A percentile compares a stretch with the other conserved stretches of the same genome.
Conservation (phyloP, 1,140 invertebrate genomes). For the Polyergus mexicanus region DNA sequence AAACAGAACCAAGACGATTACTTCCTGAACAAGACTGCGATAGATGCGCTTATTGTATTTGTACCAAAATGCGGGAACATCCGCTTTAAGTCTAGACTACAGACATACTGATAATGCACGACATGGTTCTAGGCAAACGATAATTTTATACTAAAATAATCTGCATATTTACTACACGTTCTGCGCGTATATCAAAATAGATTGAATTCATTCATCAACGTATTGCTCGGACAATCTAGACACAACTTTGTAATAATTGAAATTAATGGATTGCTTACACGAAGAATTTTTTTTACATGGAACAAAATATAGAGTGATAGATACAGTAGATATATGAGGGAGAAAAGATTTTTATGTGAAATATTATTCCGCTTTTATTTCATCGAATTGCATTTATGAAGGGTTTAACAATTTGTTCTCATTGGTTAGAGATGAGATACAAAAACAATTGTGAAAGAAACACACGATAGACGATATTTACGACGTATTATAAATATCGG, state of each 20-base stretch:
- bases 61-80: slow-evolving; percentile 24
- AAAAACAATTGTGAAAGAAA: background rate
- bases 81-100: slow-evolving; percentile 47
- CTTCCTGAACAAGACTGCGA: background rate
- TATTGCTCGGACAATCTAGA: no score
- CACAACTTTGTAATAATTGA: no score
- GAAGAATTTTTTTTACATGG: background rate
- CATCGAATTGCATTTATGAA: no score
- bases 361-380: no score
- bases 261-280: no score
- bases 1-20: background rate
- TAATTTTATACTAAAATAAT: slow-evolving; percentile 30
- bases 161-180: slow-evolving; percentile 11
- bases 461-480: slow-evolving; percentile 68
- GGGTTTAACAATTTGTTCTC: no score
- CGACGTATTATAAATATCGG: slow-evolving; percentile 79
- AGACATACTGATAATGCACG: slow-evolving; percentile 38
- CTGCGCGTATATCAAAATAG: background rate
- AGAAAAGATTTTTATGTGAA: no score
- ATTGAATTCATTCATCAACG: background rate
- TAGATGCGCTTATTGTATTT: slow-evolving; percentile 38
- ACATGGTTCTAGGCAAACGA: slow-evolving; percentile 5
- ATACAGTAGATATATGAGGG: no score
- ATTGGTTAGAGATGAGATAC: no score
- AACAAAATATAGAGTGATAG: no score